These are phyloP conservation scores for Burhinus oedicnemus DNA, from an alignment of 2,113 vertebrate genomes.

Conservation along the genomic window DNA sequence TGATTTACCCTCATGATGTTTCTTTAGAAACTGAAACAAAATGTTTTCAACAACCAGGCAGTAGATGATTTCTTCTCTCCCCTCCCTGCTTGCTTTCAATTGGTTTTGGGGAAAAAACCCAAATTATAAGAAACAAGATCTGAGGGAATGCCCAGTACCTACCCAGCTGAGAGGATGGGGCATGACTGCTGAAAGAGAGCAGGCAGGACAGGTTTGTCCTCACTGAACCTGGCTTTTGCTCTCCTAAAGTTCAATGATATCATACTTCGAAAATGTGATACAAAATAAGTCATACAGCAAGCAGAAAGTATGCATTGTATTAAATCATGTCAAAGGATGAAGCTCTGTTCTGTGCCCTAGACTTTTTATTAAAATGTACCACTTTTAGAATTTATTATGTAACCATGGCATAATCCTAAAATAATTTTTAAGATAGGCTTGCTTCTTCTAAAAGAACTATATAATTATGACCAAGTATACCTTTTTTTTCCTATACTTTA, in stretches of 20 bases:
- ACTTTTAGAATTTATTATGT: slow-evolving; percentile 23
- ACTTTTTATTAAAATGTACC: background rate
- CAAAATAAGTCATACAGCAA: background rate
- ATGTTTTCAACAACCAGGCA: background rate
- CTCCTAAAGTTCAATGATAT: background rate
- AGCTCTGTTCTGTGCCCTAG: background rate
- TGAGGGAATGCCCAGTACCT: background rate
- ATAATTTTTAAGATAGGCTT: background rate
- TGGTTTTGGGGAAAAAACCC: background rate
- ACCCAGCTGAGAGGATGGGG: background rate
- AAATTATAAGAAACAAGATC: background rate
- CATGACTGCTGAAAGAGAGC: background rate
- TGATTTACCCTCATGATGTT: background rate
- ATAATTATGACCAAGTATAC: slow-evolving; percentile 36
- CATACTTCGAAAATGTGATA: background rate
- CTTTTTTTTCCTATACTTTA: slow-evolving; percentile 5
- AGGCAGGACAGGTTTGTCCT: background rate
- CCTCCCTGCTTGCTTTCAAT: background rate
- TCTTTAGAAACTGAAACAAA: background rate
- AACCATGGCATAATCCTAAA: slow-evolving; percentile 18
- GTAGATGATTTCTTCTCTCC: background rate
- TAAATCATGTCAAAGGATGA: background rate
- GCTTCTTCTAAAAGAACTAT: slow-evolving; percentile 9
- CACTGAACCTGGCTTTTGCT: background rate
- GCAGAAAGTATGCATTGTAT: background rate